These are phyloP conservation scores for Cybosia mesomella DNA, from an alignment of 2,888 invertebrate genomes.

Conservation along the genomic window DNA sequence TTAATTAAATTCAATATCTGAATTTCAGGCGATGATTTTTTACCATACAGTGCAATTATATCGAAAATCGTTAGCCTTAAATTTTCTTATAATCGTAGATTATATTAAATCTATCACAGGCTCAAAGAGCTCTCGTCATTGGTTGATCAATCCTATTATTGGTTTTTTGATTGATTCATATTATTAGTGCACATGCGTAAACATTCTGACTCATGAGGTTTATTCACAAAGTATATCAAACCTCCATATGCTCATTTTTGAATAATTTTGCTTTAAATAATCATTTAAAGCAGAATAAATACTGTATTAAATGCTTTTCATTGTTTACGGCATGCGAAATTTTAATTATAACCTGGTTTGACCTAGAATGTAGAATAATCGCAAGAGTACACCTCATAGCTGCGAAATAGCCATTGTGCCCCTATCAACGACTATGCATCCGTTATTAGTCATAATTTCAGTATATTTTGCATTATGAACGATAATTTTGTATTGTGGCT, in stretches of 20 bases:
- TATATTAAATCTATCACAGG: too few species aligned
- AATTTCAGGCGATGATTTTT: too few species aligned
- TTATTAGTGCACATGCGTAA: too few species aligned
- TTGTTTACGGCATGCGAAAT: background rate
- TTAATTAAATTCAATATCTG: too few species aligned
- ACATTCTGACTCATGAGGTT: too few species aligned
- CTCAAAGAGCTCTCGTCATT: too few species aligned
- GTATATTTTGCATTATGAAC: conserved; percentile 49
- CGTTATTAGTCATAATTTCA: conserved; percentile 41
- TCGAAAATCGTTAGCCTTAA: too few species aligned
- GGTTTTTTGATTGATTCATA: too few species aligned
- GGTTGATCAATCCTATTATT: too few species aligned
- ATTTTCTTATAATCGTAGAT: too few species aligned
- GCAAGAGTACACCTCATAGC: conserved; percentile 9
- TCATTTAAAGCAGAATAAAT: background rate
- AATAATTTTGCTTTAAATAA: background rate
- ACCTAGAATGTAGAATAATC: conserved; percentile 33
- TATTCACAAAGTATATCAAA: background rate
- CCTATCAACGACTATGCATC: conserved; percentile 43
- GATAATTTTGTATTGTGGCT: conserved; percentile 32
- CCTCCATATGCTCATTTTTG: too few species aligned
- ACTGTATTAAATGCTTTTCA: background rate
- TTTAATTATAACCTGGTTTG: conserved; percentile 26
- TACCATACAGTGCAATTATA: too few species aligned
- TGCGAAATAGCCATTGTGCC: conserved; percentile 44